phyloP scores from a whole-genome alignment of 2,888 invertebrate genomes.

The Drosophila limbata region DNA sequence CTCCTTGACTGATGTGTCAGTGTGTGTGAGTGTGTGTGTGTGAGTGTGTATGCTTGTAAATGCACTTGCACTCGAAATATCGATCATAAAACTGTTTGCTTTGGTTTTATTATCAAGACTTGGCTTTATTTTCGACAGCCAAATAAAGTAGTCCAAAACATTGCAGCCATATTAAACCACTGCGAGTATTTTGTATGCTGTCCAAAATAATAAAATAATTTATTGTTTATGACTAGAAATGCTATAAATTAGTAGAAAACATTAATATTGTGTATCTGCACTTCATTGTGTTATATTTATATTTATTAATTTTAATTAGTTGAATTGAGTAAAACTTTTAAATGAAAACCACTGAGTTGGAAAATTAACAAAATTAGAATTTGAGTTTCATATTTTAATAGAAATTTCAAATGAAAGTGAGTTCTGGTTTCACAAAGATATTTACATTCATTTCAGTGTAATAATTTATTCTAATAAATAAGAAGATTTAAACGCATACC shows the following conservation, averaged over 20 bases:
- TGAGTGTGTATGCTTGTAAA: slow-evolving; percentile 3
- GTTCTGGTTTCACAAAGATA: too few species aligned
- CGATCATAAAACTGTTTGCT: slow-evolving; percentile 53
- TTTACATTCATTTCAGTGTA: too few species aligned
- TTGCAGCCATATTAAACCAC: not conserved
- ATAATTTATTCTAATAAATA: too few species aligned
- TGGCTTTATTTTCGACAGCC: slow-evolving; percentile 11
- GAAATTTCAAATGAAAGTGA: too few species aligned
- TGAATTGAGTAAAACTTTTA: not conserved
- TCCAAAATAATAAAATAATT: too few species aligned
- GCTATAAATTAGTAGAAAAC: not conserved
- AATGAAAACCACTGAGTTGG: not conserved
- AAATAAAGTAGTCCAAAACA: slow-evolving; percentile 7
- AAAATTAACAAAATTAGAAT: too few species aligned
- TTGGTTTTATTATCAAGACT: slow-evolving; percentile 36
- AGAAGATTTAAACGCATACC: too few species aligned
- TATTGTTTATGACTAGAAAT: too few species aligned
- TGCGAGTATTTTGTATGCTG: not conserved
- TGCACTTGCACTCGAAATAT: slow-evolving; percentile 56
- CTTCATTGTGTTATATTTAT: not conserved
- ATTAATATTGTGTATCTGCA: not conserved
- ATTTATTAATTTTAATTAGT: not conserved
- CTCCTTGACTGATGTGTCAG: slow-evolving; percentile 15
- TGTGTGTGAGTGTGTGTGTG: not conserved
- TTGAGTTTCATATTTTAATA: too few species aligned